Evolutionary conservation across 2,888 invertebrate species (phyloP), one percentile per base, ranked within the genome.

Genomic region (Tetranychus truncatus): DNA sequence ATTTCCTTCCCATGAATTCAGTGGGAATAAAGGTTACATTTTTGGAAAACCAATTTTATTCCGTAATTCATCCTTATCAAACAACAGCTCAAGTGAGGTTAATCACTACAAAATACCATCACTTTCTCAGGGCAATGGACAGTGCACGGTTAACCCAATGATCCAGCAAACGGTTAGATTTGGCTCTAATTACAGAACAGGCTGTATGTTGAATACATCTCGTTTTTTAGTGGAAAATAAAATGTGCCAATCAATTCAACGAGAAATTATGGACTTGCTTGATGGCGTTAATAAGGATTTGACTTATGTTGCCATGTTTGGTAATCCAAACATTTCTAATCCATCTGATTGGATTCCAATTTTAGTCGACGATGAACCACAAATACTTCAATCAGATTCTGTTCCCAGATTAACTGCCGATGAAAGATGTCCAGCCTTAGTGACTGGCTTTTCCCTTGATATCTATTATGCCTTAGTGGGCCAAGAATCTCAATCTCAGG

Each of bases 11-110:
- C 7, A 24, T 24, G 20, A 69, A 21, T 69, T 24, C 34, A 91
- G 91, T 83, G 91, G 91, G 5, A 89, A 88, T 82, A 90, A 90
- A 1, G 91, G 91, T 5, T 92, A 92, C 80, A 80, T 87, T 7
- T 79, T 83, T 7, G 88, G 88, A 11, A 86, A 87, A 79, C 90
- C 90, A 0, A 83, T 91, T 66, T 81, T 86, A 77, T 83, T 85
- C 75, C 87, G 86, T 18, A 80, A 85, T 71, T 18, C 3, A 6
- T 34, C 11, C 21, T n/a, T 24, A 55, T 46, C 45, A 20, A 55
- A n/a, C 11, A 55, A 24, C 20, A 55, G 24, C 46, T 24, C 55
- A 15, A 71, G 66, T 65, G 66, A 45, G 71, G 45, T 72, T 20
- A 65, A 15, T 24, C 45, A 72, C 5, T 75, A 72, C 65, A 46